These are phyloP conservation scores for Enteromius thamalakanensis DNA, from an alignment of 2,797 vertebrate species.

Conservation along the genomic window DNA sequence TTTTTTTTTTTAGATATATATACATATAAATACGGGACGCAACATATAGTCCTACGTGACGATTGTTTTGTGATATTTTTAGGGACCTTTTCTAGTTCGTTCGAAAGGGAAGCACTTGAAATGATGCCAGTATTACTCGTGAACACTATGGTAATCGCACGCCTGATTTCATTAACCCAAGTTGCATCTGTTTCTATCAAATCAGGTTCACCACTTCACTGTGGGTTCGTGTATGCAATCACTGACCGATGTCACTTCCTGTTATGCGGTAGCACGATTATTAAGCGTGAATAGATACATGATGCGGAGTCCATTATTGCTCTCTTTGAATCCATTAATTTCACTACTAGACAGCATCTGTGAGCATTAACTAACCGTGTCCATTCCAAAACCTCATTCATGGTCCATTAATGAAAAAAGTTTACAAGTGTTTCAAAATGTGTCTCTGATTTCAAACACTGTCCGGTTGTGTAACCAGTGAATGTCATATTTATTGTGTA, in stretches of 20 bases:
- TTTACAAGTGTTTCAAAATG: constrained; percentile 61
- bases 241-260: not conserved
- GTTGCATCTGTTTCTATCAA: not conserved
- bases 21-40: constrained; percentile 5
- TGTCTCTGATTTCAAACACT: constrained; percentile 69
- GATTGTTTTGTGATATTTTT: constrained; percentile 61
- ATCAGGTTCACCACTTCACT: constrained; percentile 13
- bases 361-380: constrained; percentile 23
- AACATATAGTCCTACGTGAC: constrained; percentile 50
- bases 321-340: constrained; percentile 11
- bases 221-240: constrained; percentile 28
- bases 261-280: not conserved
- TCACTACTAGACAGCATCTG: constrained; percentile 13
- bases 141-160: constrained; percentile 12
- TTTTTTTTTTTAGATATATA: constrained; percentile 1
- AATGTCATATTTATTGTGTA: constrained; percentile 80
- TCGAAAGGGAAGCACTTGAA: constrained; percentile 51
- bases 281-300: not conserved
- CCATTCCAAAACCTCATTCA: not conserved
- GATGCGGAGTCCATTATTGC: not conserved
- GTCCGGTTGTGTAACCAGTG: constrained; percentile 65
- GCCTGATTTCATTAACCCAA: constrained; percentile 9
- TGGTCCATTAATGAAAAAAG: not conserved
- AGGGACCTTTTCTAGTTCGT: constrained; percentile 62
- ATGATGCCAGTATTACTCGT: constrained; percentile 45